phyloP scores from a whole-genome alignment of 2,888 invertebrate species.

The Microdon myrmicae region DNA sequence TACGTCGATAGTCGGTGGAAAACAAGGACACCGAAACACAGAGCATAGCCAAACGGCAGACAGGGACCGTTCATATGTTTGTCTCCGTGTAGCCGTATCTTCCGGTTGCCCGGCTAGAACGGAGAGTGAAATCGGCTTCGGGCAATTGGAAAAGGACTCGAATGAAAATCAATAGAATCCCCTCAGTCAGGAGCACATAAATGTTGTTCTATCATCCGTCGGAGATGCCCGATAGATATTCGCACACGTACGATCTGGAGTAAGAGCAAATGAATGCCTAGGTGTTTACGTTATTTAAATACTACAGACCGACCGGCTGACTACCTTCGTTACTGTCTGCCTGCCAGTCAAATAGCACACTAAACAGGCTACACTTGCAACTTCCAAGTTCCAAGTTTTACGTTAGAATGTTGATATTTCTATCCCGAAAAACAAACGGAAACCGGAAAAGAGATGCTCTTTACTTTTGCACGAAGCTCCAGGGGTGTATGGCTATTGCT shows the following conservation, averaged over 20 bases:
- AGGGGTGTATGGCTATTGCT: slow-evolving; percentile 2
- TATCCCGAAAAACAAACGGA: slow-evolving; percentile 49
- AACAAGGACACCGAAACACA: neutral
- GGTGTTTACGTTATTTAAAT: slow-evolving; percentile 41
- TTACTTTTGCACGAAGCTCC: slow-evolving; percentile 35
- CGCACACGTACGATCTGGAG: slow-evolving; percentile 1
- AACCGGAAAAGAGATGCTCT: slow-evolving; percentile 51
- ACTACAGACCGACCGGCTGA: slow-evolving; percentile 45
- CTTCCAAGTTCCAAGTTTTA: neutral
- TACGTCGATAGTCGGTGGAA: slow-evolving; percentile 2
- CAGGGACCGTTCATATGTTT: neutral
- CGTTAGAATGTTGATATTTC: slow-evolving; percentile 46
- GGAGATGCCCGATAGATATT: slow-evolving; percentile 8
- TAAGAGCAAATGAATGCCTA: slow-evolving; percentile 6
- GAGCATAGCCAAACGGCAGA: slow-evolving; percentile 25
- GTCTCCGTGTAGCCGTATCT: slow-evolving; percentile 11
- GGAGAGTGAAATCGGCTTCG: slow-evolving; percentile 28
- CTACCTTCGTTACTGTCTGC: slow-evolving; percentile 46
- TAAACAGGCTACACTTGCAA: slow-evolving; percentile 27
- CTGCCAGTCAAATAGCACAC: slow-evolving; percentile 49
- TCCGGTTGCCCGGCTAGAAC: slow-evolving; percentile 1
- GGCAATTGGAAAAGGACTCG: slow-evolving; percentile 48
- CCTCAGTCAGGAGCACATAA: slow-evolving; percentile 27
- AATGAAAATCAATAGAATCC: slow-evolving; percentile 50
- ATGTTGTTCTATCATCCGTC: slow-evolving; percentile 42